A percentile compares a stretch with the other conserved stretches of the same genome.
phyloP scores from a whole-genome alignment of 1,140 invertebrate species.

The Harpegnathos saltator region DNA sequence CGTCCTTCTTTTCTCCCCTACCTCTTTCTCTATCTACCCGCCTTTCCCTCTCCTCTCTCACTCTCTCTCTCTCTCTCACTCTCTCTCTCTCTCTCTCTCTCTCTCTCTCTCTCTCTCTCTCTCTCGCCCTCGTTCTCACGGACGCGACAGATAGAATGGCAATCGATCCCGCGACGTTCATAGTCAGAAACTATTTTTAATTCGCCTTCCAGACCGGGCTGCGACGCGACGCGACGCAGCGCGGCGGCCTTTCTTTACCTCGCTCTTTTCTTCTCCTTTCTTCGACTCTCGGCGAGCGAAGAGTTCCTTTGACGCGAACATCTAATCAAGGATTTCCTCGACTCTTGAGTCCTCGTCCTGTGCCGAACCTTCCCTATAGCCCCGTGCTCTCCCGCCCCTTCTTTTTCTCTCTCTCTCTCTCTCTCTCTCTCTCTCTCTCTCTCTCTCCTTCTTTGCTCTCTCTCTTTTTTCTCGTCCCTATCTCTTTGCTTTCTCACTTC shows the following conservation, averaged over 20 bases:
- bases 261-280: slow-evolving; percentile 3
- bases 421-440: no score
- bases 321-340: slow-evolving; percentile 76
- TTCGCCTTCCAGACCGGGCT: slow-evolving; percentile 54
- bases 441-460: no score
- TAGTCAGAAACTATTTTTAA: slow-evolving; percentile 68
- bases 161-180: slow-evolving; percentile 54
- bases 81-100: neutral
- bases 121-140: neutral
- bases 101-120: neutral
- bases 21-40: neutral
- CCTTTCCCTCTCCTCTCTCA: neutral
- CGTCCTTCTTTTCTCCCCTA: slow-evolving; percentile 32
- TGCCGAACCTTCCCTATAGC: slow-evolving; percentile 33
- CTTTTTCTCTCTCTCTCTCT: no score
- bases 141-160: slow-evolving; percentile 38
- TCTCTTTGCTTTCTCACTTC: neutral
- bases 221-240: neutral
- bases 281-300: slow-evolving; percentile 44
- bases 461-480: neutral
- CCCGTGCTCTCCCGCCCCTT: slow-evolving; percentile 5
- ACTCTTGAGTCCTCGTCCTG: slow-evolving; percentile 43
- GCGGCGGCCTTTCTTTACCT: neutral
- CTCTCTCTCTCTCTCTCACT: neutral
- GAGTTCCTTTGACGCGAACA: slow-evolving; percentile 73